Conservation (phyloP, 2,797 vertebrate species). For the Peromyscus eremicus region DNA sequence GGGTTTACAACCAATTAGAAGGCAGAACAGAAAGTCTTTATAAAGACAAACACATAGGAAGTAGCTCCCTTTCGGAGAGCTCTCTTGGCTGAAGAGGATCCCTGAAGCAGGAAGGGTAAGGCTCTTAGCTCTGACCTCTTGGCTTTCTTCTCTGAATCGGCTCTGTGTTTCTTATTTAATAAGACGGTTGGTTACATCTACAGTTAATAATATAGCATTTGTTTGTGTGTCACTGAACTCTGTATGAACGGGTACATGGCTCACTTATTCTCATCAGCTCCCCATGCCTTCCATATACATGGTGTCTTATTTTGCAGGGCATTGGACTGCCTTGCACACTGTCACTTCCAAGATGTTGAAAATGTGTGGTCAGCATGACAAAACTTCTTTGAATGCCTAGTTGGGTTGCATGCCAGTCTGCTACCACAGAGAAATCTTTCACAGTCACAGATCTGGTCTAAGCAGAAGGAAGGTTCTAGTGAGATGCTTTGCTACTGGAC, state of each 20-base stretch:
- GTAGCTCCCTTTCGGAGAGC: too few species aligned
- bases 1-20: too few species aligned
- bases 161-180: too few species aligned
- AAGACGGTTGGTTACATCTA: too few species aligned
- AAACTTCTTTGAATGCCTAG: neutral
- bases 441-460: neutral
- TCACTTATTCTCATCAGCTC: neutral
- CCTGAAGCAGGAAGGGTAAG: too few species aligned
- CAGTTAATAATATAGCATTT: slow-evolving; percentile 10
- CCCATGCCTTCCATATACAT: neutral
- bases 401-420: neutral
- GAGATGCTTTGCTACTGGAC: neutral
- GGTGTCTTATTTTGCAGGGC: neutral
- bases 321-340: neutral
- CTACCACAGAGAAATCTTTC: too few species aligned
- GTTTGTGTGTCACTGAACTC: neutral
- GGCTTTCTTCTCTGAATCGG: too few species aligned
- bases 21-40: too few species aligned
- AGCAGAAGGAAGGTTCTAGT: neutral
- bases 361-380: neutral
- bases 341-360: neutral
- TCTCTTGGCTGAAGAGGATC: too few species aligned
- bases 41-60: too few species aligned
- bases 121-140: too few species aligned
- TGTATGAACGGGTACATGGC: neutral